Base-by-base conservation (phyloP, 37 sponge, comb jelly and placozoan genomes). In the Geodia barretti region DNA sequence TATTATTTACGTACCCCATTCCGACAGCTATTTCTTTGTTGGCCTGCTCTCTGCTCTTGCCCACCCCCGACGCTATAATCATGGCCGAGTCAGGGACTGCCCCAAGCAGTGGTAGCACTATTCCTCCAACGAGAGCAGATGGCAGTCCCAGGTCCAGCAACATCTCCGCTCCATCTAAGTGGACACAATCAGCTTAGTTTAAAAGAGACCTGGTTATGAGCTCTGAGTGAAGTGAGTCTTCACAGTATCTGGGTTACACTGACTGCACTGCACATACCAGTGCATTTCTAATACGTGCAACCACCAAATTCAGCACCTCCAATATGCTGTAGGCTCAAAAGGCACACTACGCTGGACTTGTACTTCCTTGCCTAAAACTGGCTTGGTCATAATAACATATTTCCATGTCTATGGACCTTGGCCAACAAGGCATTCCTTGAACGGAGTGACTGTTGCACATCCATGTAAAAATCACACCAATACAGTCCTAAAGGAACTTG, bases 31-130 rank as follows among this genome's bases (percentile, higher is more conserved):
- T 83, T 73, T 92, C 74, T 39, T 79, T 80, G 40, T 96, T 89
- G 9, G 94, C 94, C n/a, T 88, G 78, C n/a, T 79, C 89, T 40
- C 60, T 90, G 64, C 41, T 47, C 11, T 94, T 94, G n/a, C 64
- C 76, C 9, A 87, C 19, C 0, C 97, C 97, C 59, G 97, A 96
- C 19, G 84, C 90, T 1, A 92, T 40, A n/a, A 96, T 96, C 93
- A 96, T 96, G 19, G 89, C 94, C 23, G 91, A 83, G 83, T 96
- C 97, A 25, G 97, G 97, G 0, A 96, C 82, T n/a, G 97, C 97
- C 59, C 97, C 97, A 72, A 96, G 74, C 65, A 96, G 58, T 0
- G 97, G 97, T 5, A 96, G 82, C 43, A 96, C 86, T 1, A 96
- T 70, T 19, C 97, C 97, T 43, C 95, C 97, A 81, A 96, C 85